A percentile compares a stretch with the other conserved stretches of the same genome.
Evolutionary conservation across 1,140 invertebrate species (phyloP).

Genomic region (Lepeophtheirus salmonis): DNA sequence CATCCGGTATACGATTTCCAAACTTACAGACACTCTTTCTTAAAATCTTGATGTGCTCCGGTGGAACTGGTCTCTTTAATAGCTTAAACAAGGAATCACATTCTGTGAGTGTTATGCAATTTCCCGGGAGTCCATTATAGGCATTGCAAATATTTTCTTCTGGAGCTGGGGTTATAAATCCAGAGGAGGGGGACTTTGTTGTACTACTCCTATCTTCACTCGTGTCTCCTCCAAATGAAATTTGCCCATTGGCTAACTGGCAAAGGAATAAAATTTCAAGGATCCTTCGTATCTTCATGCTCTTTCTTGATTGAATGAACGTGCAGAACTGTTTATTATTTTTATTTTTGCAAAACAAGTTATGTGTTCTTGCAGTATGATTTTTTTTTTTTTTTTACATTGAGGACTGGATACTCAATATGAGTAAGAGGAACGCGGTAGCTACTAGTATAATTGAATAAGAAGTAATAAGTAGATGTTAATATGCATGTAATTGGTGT

Average conservation of each 20-base stretch:
- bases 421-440: too few relatives aligned
- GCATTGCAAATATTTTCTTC: not conserved
- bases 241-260: not conserved
- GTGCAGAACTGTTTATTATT: not conserved
- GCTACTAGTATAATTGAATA: too few relatives aligned
- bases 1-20: not conserved
- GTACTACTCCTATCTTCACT: not conserved
- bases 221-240: not conserved
- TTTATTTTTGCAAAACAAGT: not conserved
- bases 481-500: too few relatives aligned
- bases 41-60: not conserved
- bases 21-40: not conserved
- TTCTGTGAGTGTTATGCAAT: conserved; percentile 9
- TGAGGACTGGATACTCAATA: too few relatives aligned
- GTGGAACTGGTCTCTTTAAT: conserved; percentile 5
- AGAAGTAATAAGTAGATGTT: too few relatives aligned
- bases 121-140: not conserved
- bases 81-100: conserved; percentile 5
- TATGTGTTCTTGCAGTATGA: not conserved
- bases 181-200: not conserved
- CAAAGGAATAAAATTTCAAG: not conserved
- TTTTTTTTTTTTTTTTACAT: too few relatives aligned
- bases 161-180: not conserved
- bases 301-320: not conserved
- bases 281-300: not conserved